phyloP scores from a whole-genome alignment of 2,888 invertebrate genomes.

The Synergus itoensis region DNA sequence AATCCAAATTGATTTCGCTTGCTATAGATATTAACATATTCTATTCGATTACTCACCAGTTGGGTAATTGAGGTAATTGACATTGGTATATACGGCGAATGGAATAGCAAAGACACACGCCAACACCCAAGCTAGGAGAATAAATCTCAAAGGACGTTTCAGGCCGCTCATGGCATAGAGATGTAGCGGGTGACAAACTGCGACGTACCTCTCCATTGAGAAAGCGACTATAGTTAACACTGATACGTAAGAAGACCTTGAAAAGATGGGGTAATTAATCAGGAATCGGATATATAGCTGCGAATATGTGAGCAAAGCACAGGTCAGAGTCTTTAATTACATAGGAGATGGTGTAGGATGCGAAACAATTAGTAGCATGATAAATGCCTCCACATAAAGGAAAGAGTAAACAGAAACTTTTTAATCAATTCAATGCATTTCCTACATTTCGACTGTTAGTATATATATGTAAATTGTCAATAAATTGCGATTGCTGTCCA shows the following conservation, averaged over 20 bases:
- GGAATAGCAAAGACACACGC: slow-evolving; percentile 87
- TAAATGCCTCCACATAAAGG: too few relatives aligned
- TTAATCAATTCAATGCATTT: too few relatives aligned
- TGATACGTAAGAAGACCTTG: slow-evolving; percentile 92
- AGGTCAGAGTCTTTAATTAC: too few relatives aligned
- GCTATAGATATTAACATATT: slow-evolving; percentile 9
- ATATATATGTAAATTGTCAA: too few relatives aligned
- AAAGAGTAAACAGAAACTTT: too few relatives aligned
- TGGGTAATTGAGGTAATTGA: slow-evolving; percentile 87
- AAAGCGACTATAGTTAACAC: slow-evolving; percentile 94
- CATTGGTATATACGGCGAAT: slow-evolving; percentile 86
- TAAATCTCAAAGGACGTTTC: slow-evolving; percentile 87
- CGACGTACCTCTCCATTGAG: slow-evolving; percentile 92
- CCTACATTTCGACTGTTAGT: too few relatives aligned
- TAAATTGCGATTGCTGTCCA: too few relatives aligned
- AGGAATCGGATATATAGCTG: not conserved
- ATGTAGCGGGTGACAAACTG: slow-evolving; percentile 93
- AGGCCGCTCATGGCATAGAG: slow-evolving; percentile 90
- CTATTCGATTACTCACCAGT: slow-evolving; percentile 78
- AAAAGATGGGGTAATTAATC: slow-evolving; percentile 60
- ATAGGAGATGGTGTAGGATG: too few relatives aligned
- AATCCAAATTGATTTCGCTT: not conserved
- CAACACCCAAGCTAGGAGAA: slow-evolving; percentile 87
- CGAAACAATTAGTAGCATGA: too few relatives aligned
- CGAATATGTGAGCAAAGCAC: too few relatives aligned